These are phyloP conservation scores for Drosophila subsilvestris DNA, from an alignment of 2,888 invertebrate species.

Conservation along the genomic window DNA sequence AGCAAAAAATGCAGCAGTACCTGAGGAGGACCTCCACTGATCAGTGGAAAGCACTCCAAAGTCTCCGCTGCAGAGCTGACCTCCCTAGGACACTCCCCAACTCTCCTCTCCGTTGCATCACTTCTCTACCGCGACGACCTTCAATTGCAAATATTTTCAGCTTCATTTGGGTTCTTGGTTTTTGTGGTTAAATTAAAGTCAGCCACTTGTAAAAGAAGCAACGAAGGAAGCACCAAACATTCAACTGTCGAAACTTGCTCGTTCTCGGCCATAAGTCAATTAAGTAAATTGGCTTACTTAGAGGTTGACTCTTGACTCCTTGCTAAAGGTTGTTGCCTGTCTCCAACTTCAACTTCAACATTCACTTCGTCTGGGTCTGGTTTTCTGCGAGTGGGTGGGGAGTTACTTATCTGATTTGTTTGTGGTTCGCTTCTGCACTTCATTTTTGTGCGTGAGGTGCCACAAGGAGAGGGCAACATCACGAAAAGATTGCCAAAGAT, in stretches of 20 bases:
- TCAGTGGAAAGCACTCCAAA: background rate
- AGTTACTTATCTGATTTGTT: constrained; percentile 75
- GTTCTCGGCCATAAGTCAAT: constrained; percentile 69
- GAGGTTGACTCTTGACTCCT: constrained; percentile 9
- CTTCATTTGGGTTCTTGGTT: background rate
- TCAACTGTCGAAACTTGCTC: constrained; percentile 59
- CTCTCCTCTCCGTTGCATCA: background rate
- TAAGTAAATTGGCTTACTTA: constrained; percentile 72
- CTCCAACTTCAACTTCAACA: constrained; percentile 9
- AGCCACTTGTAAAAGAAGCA: background rate
- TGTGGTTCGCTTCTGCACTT: constrained; percentile 56
- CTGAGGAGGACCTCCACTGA: background rate
- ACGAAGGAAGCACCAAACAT: constrained; percentile 18
- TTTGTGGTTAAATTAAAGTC: constrained; percentile 43
- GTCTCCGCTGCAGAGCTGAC: background rate
- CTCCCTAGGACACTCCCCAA: background rate
- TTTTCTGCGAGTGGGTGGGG: background rate
- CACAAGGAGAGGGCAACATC: constrained; percentile 33
- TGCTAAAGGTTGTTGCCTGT: constrained; percentile 38
- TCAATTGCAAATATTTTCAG: background rate
- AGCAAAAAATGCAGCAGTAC: background rate
- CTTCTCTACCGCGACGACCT: background rate
- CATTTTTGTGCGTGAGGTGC: constrained; percentile 60
- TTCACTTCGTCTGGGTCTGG: background rate
- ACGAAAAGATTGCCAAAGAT: constrained; percentile 15